Conservation (phyloP, 1,140 invertebrate species). For the Steinernema feltiae region DNA sequence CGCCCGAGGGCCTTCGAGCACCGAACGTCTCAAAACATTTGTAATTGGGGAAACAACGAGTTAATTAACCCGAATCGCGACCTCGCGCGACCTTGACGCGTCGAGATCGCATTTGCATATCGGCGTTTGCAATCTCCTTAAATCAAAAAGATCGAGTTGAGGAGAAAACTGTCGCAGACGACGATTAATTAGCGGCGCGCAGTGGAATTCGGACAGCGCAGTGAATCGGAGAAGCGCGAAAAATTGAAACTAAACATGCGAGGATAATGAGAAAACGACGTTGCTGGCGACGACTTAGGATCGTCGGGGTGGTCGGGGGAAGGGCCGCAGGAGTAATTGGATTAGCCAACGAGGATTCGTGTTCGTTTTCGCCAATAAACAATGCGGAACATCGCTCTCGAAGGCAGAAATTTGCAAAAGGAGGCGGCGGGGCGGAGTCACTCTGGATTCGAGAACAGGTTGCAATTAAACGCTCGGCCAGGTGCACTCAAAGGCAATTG, state of each 20-base stretch:
- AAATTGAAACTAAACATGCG: not conserved
- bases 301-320: not conserved
- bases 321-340: constrained; percentile 7
- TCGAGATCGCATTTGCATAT: constrained; percentile 1
- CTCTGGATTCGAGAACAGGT: not conserved
- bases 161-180: not conserved
- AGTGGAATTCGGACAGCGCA: too few species aligned
- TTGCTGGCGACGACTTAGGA: not conserved
- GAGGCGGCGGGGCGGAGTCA: not conserved
- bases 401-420: not conserved
- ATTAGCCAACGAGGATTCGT: constrained; percentile 10
- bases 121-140: not conserved
- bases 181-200: constrained; percentile 5
- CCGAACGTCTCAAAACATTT: not conserved
- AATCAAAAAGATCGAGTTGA: not conserved
- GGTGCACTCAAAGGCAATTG: too few species aligned
- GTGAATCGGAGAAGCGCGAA: constrained; percentile 2
- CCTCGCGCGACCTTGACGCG: not conserved
- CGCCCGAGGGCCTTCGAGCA: not conserved
- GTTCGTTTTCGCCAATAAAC: constrained; percentile 7
- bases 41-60: not conserved
- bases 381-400: not conserved
- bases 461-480: not conserved
- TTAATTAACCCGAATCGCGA: not conserved
- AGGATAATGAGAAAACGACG: constrained; percentile 8